Evolutionary conservation across 92 coral and sea anemone genomes (phyloP), one percentile per base, ranked within the genome.

Genomic region (Palythoa caribaeorum): DNA sequence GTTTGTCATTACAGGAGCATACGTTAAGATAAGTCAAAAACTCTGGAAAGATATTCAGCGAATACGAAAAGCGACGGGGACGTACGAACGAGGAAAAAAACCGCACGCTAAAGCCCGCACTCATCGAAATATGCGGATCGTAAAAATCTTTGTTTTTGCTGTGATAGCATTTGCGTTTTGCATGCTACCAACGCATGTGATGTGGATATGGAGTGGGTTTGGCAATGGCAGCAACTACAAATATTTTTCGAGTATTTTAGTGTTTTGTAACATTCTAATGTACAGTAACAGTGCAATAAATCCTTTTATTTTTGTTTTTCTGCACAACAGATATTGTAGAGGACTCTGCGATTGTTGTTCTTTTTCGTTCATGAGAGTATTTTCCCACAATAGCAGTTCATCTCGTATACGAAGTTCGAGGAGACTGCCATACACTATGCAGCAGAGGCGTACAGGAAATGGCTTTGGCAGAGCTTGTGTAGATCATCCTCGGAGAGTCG

Each of bases 201-300:
- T 93, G 94, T 95, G 98, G 98, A 91, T 95, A 14, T 95, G 98
- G 98, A 89, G 91, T 38, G 98, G 92, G 38, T 95, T 63, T 55
- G 98, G 98, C 1, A 76, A 84, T 16, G 98, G 96, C 5, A 13
- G 37, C 8, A 19, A 38, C 55, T 85, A 87, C 88, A 77, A 88
- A 37, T 70, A 90, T 54, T 95, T 95, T 38, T 15, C 36, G 15
- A 85, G 87, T 57, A 86, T 92, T 38, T 71, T 93, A 1, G 93
- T 93, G 13, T 95, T 95, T 71, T 93, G 96, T 50, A 86, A 93
- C 59, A 95, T 93, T 52, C 78, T 93, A 81, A 90, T 90, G 20
- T 95, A 95, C 53, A 77, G 93, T 3, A 95, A 95, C 79, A 89
- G 93, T 21, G 96, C 98, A 16, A 92, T 95, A 40, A 93, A 95